Evolutionary conservation across 2,797 vertebrate genomes (phyloP).

Genomic region (Sebastes oblongus): DNA sequence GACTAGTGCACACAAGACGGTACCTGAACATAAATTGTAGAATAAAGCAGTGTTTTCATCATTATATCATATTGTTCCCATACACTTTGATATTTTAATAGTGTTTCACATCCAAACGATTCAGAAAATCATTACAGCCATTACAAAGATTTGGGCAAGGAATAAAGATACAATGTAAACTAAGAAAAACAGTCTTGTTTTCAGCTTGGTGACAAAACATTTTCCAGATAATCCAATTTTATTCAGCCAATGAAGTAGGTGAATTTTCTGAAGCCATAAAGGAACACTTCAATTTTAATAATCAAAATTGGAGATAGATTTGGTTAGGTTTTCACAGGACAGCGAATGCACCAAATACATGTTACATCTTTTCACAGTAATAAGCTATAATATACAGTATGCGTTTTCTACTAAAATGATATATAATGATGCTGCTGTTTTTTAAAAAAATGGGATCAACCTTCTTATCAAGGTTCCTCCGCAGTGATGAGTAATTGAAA

Average conservation of each 20-base stretch:
- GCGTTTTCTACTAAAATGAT: neutral
- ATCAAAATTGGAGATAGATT: neutral
- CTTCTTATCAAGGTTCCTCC: neutral
- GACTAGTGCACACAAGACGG: neutral
- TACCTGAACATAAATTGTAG: neutral
- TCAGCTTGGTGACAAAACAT: neutral
- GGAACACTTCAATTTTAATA: neutral
- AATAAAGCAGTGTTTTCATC: neutral
- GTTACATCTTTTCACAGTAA: neutral
- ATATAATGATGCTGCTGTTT: neutral
- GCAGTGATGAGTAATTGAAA: neutral
- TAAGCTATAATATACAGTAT: neutral
- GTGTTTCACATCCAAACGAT: neutral
- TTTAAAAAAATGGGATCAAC: neutral
- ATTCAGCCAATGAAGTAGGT: neutral
- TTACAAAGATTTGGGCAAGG: too few relatives aligned
- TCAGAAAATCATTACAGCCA: neutral
- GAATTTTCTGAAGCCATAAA: neutral
- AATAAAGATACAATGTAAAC: neutral
- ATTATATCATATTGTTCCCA: neutral
- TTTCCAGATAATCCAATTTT: neutral
- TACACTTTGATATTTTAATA: neutral
- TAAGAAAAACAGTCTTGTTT: neutral
- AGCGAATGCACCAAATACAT: neutral
- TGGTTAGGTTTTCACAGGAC: neutral